Evolutionary conservation across 2,888 invertebrate genomes (phyloP).

Genomic region (Stenodema calcarata): DNA sequence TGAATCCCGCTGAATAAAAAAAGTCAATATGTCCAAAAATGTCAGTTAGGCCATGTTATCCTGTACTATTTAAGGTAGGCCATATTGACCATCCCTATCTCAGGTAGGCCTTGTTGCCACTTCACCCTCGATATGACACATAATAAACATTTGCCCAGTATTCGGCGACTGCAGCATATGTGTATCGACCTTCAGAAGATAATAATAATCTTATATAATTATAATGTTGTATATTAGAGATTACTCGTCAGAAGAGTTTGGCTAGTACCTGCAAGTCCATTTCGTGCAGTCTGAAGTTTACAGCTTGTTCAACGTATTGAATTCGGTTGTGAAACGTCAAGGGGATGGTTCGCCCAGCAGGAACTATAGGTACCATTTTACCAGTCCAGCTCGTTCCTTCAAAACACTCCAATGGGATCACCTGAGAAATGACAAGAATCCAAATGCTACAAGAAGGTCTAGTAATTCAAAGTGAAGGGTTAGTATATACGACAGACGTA

Average conservation of each 20-base stretch:
- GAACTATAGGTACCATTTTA: slow-evolving; percentile 67
- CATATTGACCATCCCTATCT: too few species aligned
- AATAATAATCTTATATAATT: background rate
- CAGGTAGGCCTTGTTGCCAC: too few species aligned
- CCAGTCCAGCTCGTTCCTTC: slow-evolving; percentile 70
- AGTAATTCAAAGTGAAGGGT: background rate
- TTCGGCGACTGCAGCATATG: too few species aligned
- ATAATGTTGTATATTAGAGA: background rate
- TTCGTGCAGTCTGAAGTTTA: slow-evolving; percentile 69
- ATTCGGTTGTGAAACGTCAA: slow-evolving; percentile 68
- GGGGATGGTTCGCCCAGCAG: slow-evolving; percentile 68
- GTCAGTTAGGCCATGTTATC: too few species aligned
- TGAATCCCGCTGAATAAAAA: too few species aligned
- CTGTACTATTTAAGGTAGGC: too few species aligned
- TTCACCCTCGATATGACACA: too few species aligned
- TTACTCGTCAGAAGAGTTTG: background rate
- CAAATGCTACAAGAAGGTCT: background rate
- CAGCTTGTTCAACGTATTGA: slow-evolving; percentile 69
- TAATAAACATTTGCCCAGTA: too few species aligned
- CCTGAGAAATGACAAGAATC: slow-evolving; percentile 56
- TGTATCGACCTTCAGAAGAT: too few species aligned
- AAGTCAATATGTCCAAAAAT: too few species aligned
- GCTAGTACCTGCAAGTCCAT: slow-evolving; percentile 67
- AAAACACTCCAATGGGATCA: slow-evolving; percentile 70
- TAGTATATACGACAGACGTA: too few species aligned